Evolutionary conservation across 2,888 invertebrate species (phyloP), one percentile per base, ranked within the genome.

Genomic region (Scaptomyza caliginosa): DNA sequence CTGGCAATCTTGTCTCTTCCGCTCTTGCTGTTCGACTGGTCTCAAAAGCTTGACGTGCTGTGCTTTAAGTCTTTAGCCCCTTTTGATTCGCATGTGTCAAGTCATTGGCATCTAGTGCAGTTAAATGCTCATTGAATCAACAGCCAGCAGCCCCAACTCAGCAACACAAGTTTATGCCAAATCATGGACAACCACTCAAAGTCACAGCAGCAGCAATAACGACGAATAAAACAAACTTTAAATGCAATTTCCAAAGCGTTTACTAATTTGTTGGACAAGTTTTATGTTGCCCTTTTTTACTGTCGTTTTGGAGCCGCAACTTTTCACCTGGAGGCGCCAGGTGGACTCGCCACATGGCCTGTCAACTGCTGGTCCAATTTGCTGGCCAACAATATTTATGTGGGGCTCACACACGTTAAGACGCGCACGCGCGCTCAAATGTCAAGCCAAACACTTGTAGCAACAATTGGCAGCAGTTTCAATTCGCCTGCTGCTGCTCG

Each of bases 21-120:
- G n/a, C 32, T 13, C 19, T 28, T 34, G 43, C 34, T 36, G 55
- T 54, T 66, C 62, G 62, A 60, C 63, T 80, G 51, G 59, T 32
- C 70, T 67, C 32, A 46, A 59, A 59, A 50, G 74, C 66, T 64
- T 58, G 66, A 73, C 59, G 66, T 69, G 63, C 64, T 76, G 79
- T 56, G 69, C 67, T 66, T 75, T 71, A 56, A 58, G 60, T 72
- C 43, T 46, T 59, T 68, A 76, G 65, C 67, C 65, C 67, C 73
- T 63, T 77, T 78, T 77, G 86, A 86, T 88, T 86, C 86, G 77
- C 86, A 86, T 77, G 82, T 82, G 82, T 86, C 86, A 86, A 88
- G 86, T 79, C 86, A 84, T 84, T 86, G 86, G 86, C 86, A 88
- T 86, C 79, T 86, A 86, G 86, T 88, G 88, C 86, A 86, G 71